A percentile compares a stretch with the other conserved stretches of the same genome.
These are phyloP conservation scores for Porites lobata DNA, from an alignment of 92 coral and sea anemone genomes.

Conservation along the genomic window DNA sequence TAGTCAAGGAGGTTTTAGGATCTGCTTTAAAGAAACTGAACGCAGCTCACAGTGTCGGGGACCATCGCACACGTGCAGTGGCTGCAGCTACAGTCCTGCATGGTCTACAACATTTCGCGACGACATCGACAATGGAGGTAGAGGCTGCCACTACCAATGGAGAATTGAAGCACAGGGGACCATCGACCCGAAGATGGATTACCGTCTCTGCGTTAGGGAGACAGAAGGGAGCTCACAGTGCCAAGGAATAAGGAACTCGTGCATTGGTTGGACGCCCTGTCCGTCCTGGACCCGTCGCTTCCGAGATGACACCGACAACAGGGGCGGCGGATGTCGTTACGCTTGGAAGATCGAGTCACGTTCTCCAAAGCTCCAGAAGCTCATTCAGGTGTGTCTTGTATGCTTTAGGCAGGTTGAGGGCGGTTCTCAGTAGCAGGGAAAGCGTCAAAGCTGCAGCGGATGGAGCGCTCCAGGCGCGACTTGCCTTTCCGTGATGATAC, in stretches of 20 bases:
- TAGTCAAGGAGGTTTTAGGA: slow-evolving; percentile 41
- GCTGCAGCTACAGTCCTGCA: slow-evolving; percentile 50
- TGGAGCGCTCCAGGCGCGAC: slow-evolving; percentile 15
- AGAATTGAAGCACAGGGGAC: slow-evolving; percentile 45
- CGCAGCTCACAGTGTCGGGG: slow-evolving; percentile 63
- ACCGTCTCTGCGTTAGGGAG: slow-evolving; percentile 24
- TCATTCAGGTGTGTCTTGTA: slow-evolving; percentile 38
- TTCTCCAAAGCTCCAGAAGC: not conserved
- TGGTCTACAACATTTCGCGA: slow-evolving; percentile 73
- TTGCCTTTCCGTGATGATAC: slow-evolving; percentile 76
- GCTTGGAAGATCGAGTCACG: slow-evolving; percentile 65
- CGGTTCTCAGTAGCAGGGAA: not conserved
- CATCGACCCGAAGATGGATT: slow-evolving; percentile 6
- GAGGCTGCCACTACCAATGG: slow-evolving; percentile 78
- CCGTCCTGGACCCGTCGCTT: slow-evolving; percentile 62
- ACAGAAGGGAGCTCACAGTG: slow-evolving; percentile 46
- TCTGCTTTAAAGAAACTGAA: slow-evolving; percentile 64
- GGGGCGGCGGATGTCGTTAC: slow-evolving; percentile 70
- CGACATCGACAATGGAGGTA: slow-evolving; percentile 77
- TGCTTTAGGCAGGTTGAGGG: slow-evolving; percentile 59
- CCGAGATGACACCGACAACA: slow-evolving; percentile 37
- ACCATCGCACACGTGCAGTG: slow-evolving; percentile 66
- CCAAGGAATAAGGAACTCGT: slow-evolving; percentile 48
- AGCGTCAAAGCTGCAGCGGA: slow-evolving; percentile 52
- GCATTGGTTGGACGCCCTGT: slow-evolving; percentile 56